Evolutionary conservation across 2,888 invertebrate species (phyloP).

Genomic region (Gibbula magus): DNA sequence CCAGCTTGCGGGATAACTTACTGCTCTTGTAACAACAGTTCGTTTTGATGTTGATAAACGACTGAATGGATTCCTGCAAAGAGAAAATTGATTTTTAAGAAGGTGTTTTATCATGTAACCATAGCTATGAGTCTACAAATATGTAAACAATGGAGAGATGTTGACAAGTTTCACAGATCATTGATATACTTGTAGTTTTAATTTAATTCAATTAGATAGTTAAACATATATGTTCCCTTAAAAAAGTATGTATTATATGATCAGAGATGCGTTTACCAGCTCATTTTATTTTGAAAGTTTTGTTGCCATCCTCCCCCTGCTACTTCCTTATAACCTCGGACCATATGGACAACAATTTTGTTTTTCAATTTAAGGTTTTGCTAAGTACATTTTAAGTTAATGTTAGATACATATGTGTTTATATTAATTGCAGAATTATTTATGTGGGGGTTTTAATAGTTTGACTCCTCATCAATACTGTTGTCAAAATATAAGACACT

Average conservation of each 20-base stretch:
- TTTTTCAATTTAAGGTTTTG: too few species aligned
- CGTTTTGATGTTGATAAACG: conserved; percentile 57
- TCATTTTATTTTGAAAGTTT: not conserved
- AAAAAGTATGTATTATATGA: not conserved
- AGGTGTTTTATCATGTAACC: not conserved
- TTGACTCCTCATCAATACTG: too few species aligned
- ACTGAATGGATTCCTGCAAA: conserved; percentile 66
- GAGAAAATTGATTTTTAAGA: conserved; percentile 26
- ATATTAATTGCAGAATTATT: too few species aligned
- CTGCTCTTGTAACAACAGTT: conserved; percentile 59
- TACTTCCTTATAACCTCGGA: not conserved
- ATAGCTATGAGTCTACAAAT: not conserved
- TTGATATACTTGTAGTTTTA: too few species aligned
- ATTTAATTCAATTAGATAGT: too few species aligned
- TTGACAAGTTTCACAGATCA: too few species aligned
- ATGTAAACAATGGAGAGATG: not conserved
- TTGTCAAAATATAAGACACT: too few species aligned
- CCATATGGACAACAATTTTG: not conserved
- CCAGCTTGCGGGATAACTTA: conserved; percentile 37
- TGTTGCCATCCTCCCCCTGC: not conserved
- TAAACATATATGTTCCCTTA: not conserved
- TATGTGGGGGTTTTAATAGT: too few species aligned
- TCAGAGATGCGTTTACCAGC: not conserved
- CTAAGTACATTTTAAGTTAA: too few species aligned
- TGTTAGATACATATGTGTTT: too few species aligned